Percentiles rank a stretch among this genome's conserved stretches.
Evolutionary conservation across 2,888 invertebrate genomes (phyloP).

Genomic region (Rhamnusium bicolor): DNA sequence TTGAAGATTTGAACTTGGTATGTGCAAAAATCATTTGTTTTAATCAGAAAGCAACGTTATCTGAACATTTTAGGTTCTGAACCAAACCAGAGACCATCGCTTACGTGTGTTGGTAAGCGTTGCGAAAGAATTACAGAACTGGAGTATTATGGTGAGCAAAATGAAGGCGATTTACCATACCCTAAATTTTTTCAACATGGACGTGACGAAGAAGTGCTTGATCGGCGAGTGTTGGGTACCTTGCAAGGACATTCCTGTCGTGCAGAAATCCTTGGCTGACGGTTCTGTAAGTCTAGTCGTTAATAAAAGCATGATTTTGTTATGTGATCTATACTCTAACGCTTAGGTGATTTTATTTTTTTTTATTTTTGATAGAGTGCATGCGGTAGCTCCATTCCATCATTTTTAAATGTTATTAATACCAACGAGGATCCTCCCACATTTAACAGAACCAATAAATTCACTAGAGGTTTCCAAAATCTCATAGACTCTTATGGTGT

Average conservation of each 20-base stretch:
- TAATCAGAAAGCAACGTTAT: not conserved
- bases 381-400: slow-evolving; percentile 80
- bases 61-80: slow-evolving; percentile 77
- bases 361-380: slow-evolving; percentile 66
- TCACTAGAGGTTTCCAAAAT: slow-evolving; percentile 82
- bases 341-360: slow-evolving; percentile 27
- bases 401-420: slow-evolving; percentile 81
- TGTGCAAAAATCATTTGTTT: slow-evolving; percentile 18
- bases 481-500: slow-evolving; percentile 85
- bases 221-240: slow-evolving; percentile 86
- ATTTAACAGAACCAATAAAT: slow-evolving; percentile 82
- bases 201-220: slow-evolving; percentile 82
- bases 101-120: slow-evolving; percentile 88
- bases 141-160: slow-evolving; percentile 87
- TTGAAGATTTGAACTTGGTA: slow-evolving; percentile 90
- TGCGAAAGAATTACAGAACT: slow-evolving; percentile 89
- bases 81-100: slow-evolving; percentile 91
- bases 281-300: slow-evolving; percentile 79
- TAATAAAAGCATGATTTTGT: slow-evolving; percentile 21
- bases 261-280: slow-evolving; percentile 85
- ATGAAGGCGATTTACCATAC: slow-evolving; percentile 87
- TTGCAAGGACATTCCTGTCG: slow-evolving; percentile 78
- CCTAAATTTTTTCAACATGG: slow-evolving; percentile 82
- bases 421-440: slow-evolving; percentile 80
- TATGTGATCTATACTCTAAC: slow-evolving; percentile 22